Conservation (phyloP, 2,113 vertebrate species). For the Labrus mixtus region DNA sequence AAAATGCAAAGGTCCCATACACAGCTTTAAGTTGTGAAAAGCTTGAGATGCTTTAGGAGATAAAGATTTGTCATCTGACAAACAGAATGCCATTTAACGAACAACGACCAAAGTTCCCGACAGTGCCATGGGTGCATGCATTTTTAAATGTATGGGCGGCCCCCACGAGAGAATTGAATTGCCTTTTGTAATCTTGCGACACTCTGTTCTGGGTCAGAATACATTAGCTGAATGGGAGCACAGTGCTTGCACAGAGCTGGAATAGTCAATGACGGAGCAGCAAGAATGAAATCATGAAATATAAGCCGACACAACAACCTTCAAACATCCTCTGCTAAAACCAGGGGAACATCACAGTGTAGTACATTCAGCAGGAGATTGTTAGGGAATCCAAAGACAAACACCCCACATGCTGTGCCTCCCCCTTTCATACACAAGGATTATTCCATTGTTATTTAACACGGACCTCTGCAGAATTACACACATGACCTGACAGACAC, state of each 20-base stretch:
- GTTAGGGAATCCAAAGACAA: conserved; percentile 29
- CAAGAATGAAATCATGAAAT: conserved; percentile 15
- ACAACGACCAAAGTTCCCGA: background rate
- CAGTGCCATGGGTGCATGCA: background rate
- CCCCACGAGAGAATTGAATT: background rate
- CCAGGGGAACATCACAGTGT: background rate
- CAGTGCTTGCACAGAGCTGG: background rate
- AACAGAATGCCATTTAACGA: conserved; percentile 2
- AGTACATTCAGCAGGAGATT: conserved; percentile 6
- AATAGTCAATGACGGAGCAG: background rate
- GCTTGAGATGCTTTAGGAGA: background rate
- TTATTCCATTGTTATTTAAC: conserved; percentile 45
- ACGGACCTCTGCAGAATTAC: conserved; percentile 41
- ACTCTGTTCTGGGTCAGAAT: conserved; percentile 4
- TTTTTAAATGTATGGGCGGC: conserved; percentile 5
- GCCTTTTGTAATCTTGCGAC: conserved; percentile 1
- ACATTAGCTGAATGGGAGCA: conserved; percentile 15
- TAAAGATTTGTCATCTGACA: background rate
- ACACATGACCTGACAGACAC: conserved; percentile 27
- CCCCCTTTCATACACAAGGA: conserved; percentile 12
- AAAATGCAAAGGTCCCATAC: background rate
- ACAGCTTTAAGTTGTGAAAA: background rate
- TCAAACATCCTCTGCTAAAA: conserved; percentile 28
- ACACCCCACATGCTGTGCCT: conserved; percentile 1
- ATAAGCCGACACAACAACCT: conserved; percentile 32